A percentile compares a stretch with the other conserved stretches of the same genome.
Conservation (phyloP, 1,140 invertebrate species). For the Neodiprion pinetum region DNA sequence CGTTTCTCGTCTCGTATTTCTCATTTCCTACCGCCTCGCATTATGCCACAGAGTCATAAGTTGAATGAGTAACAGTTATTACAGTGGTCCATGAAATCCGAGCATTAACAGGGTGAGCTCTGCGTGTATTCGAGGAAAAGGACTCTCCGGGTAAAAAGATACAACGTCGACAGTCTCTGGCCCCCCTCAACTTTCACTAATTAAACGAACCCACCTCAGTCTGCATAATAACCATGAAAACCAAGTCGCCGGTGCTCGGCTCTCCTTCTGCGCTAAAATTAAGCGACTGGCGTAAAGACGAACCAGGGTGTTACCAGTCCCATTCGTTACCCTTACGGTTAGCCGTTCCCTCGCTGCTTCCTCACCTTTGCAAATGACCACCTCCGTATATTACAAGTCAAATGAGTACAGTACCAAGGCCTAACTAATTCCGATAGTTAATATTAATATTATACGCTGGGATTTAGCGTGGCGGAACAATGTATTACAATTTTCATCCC, state of each 20-base stretch:
- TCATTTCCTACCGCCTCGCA: too few relatives aligned
- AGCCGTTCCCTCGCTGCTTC: not conserved
- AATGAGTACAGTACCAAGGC: not conserved
- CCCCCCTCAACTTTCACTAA: not conserved
- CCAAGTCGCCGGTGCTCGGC: not conserved
- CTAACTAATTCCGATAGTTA: conserved; percentile 5
- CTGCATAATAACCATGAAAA: conserved; percentile 5
- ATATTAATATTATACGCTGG: not conserved
- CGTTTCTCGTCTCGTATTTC: too few relatives aligned
- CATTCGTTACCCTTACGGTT: conserved; percentile 1
- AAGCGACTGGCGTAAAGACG: not conserved
- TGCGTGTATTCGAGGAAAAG: too few relatives aligned
- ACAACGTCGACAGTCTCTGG: not conserved
- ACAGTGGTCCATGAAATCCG: too few relatives aligned
- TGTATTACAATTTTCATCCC: not conserved
- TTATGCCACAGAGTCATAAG: too few relatives aligned
- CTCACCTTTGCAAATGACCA: conserved; percentile 7
- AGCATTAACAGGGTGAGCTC: too few relatives aligned
- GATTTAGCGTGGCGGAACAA: not conserved
- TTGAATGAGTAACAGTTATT: too few relatives aligned
- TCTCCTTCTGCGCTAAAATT: not conserved
- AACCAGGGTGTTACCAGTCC: not conserved
- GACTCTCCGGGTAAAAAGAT: not conserved
- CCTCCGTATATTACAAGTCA: not conserved
- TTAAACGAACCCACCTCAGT: not conserved